Evolutionary conservation across 2,113 vertebrate species (phyloP).

Genomic region (Camelus dromedarius): DNA sequence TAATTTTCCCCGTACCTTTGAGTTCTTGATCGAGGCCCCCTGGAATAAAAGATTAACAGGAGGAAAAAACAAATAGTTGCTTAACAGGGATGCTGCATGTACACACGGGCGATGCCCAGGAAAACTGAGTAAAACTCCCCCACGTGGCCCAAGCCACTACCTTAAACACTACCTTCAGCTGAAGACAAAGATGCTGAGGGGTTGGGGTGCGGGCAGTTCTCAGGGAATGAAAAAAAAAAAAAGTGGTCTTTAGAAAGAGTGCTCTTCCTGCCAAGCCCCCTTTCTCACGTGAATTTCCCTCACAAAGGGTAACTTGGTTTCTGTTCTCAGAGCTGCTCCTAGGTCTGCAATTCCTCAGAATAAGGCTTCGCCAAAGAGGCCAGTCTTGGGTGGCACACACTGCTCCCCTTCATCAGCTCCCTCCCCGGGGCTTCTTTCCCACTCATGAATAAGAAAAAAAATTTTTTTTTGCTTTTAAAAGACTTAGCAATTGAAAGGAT

Average conservation of each 20-base stretch:
- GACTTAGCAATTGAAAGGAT: neutral
- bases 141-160: neutral
- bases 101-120: neutral
- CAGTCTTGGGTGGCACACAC: neutral
- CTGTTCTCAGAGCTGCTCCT: neutral
- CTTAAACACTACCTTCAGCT: neutral
- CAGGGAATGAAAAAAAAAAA: neutral
- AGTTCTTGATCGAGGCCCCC: neutral
- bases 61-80: neutral
- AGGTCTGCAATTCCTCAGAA: neutral
- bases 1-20: neutral
- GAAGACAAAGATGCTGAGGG: neutral
- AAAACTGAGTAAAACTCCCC: neutral
- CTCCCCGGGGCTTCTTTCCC: neutral
- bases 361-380: neutral
- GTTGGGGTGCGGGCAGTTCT: fast-evolving
- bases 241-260: neutral
- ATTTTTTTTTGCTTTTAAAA: neutral
- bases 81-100: neutral
- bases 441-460: neutral
- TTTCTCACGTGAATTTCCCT: neutral
- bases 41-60: neutral
- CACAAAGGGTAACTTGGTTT: neutral
- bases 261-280: neutral
- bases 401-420: neutral